Conservation (phyloP, 1,140 invertebrate genomes). For the Campoletis sonorensis region DNA sequence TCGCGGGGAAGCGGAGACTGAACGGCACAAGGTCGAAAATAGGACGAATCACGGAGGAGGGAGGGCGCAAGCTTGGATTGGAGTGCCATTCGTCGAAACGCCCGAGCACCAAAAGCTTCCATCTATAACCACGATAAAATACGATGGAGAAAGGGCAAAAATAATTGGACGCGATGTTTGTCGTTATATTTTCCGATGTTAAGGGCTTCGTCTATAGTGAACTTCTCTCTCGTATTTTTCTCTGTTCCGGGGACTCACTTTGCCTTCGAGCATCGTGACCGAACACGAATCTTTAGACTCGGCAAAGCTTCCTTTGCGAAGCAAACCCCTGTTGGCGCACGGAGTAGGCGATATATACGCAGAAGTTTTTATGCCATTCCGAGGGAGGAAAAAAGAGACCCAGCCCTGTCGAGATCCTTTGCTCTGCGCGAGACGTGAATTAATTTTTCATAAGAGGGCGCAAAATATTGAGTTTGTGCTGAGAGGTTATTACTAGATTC, state of each 20-base stretch:
- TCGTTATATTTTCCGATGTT: conserved; percentile 63
- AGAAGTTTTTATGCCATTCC: not conserved
- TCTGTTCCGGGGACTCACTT: conserved; percentile 20
- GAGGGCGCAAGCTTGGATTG: conserved; percentile 54
- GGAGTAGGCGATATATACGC: not conserved
- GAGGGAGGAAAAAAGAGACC: not conserved
- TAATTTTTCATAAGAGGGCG: conserved; percentile 39
- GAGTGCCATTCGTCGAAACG: conserved; percentile 38
- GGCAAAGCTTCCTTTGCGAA: conserved; percentile 26
- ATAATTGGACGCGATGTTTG: conserved; percentile 73
- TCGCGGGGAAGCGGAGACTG: conserved; percentile 12
- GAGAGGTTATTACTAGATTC: conserved; percentile 23
- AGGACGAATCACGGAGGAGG: conserved; percentile 21
- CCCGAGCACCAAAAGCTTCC: conserved; percentile 22
- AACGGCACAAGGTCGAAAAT: conserved; percentile 26
- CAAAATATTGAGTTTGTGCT: conserved; percentile 10
- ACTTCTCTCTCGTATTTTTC: conserved; percentile 26
- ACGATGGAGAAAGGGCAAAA: conserved; percentile 66
- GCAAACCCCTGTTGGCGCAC: not conserved
- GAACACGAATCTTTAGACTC: conserved; percentile 10
- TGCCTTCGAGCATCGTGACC: conserved; percentile 14
- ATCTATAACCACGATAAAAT: conserved; percentile 57
- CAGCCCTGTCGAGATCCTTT: conserved; percentile 7
- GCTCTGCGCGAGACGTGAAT: conserved; percentile 33
- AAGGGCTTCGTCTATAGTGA: conserved; percentile 30